Percentiles rank a stretch among this genome's conserved stretches.
These are phyloP conservation scores for Timandra comae DNA, from an alignment of 2,888 invertebrate species.

Conservation along the genomic window DNA sequence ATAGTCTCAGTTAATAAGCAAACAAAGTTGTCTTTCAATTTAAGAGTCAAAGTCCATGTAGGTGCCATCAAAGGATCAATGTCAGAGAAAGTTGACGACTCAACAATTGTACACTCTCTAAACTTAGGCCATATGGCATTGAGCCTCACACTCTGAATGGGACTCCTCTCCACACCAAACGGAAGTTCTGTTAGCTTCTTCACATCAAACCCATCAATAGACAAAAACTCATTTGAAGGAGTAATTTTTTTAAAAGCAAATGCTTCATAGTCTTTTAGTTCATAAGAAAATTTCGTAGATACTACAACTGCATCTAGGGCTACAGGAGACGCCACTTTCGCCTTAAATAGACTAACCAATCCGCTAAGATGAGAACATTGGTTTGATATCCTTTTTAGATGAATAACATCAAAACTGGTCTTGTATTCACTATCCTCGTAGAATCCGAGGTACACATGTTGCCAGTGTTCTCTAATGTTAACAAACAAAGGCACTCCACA, in stretches of 20 bases:
- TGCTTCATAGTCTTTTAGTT: conserved; percentile 77
- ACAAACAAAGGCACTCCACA: conserved; percentile 91
- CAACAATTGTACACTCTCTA: conserved; percentile 90
- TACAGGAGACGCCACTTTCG: conserved; percentile 84
- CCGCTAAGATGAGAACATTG: conserved; percentile 90
- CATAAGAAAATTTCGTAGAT: conserved; percentile 86
- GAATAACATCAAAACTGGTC: conserved; percentile 93
- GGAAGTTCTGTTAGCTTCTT: conserved; percentile 79
- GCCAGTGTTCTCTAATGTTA: conserved; percentile 88
- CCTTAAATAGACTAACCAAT: conserved; percentile 91
- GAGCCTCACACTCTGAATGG: conserved; percentile 84
- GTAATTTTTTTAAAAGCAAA: conserved; percentile 79
- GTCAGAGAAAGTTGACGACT: conserved; percentile 91
- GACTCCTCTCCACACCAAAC: conserved; percentile 90
- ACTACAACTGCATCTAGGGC: conserved; percentile 81
- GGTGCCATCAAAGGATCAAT: conserved; percentile 89
- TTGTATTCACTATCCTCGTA: conserved; percentile 85
- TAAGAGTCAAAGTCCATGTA: conserved; percentile 84
- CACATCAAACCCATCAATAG: conserved; percentile 69
- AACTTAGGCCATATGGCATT: conserved; percentile 92
- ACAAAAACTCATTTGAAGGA: conserved; percentile 61
- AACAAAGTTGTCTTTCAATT: conserved; percentile 81
- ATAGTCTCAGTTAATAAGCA: conserved; percentile 88
- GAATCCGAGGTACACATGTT: conserved; percentile 87
- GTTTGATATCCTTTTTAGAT: conserved; percentile 86